Percentiles rank a stretch among this genome's conserved stretches.
Evolutionary conservation across 2,113 vertebrate species (phyloP).

Genomic region (Laticauda colubrina): DNA sequence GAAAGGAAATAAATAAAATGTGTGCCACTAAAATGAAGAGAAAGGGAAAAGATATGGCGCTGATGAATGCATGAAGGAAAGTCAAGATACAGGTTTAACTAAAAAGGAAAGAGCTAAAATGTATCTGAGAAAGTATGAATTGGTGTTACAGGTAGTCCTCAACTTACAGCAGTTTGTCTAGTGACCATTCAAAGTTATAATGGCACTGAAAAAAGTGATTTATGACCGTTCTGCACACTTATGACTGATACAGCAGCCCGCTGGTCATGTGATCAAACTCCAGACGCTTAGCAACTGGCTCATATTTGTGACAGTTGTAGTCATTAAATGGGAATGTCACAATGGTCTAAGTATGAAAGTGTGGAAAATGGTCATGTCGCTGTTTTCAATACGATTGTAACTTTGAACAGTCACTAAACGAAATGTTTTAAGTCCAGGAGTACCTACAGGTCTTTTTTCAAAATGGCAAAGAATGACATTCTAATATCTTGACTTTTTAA

Average conservation of each 20-base stretch:
- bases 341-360: not conserved
- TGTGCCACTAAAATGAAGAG: not conserved
- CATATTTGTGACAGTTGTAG: too few species aligned
- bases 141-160: not conserved
- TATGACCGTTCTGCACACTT: too few species aligned
- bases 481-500: not conserved
- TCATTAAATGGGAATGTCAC: not conserved
- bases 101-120: not conserved
- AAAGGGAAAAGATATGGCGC: not conserved
- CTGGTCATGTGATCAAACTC: too few species aligned
- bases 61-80: not conserved
- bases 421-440: not conserved
- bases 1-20: not conserved
- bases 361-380: not conserved
- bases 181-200: too few species aligned
- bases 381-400: not conserved
- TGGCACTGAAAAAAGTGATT: too few species aligned
- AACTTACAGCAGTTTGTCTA: too few species aligned
- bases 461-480: not conserved
- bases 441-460: not conserved
- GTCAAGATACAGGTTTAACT: not conserved
- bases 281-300: too few species aligned
- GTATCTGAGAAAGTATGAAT: not conserved
- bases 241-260: too few species aligned
- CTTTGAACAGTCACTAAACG: not conserved